Conservation (phyloP, 2,797 vertebrate species). For the Rhinatrema bivittatum region DNA sequence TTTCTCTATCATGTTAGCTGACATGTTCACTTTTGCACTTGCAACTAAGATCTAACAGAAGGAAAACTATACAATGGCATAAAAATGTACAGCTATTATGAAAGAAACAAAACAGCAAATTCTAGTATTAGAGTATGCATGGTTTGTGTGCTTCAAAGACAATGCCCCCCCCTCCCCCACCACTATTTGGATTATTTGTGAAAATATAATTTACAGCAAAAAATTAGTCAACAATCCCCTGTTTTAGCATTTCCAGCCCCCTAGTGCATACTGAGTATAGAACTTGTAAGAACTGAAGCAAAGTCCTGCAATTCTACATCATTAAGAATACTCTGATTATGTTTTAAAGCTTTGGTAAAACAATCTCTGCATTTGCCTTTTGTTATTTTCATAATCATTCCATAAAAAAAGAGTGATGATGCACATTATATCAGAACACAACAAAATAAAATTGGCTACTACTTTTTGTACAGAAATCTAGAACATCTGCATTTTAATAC, state of each 20-base stretch:
- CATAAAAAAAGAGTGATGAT: conserved; percentile 3
- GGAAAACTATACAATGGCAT: neutral
- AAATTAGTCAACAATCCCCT: too few species aligned
- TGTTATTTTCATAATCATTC: neutral
- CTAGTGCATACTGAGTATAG: neutral
- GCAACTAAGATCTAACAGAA: conserved; percentile 5
- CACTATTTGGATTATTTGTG: too few species aligned
- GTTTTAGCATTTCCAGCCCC: too few species aligned
- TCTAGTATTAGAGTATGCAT: too few species aligned
- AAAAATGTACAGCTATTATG: neutral
- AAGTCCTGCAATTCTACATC: conserved; percentile 3
- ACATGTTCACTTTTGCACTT: conserved; percentile 15
- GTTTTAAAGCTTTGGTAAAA: neutral
- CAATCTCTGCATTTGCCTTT: neutral
- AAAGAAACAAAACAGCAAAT: neutral
- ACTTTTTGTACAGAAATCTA: neutral
- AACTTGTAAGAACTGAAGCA: neutral
- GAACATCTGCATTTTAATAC: neutral
- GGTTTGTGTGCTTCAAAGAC: too few species aligned
- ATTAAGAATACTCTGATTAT: neutral
- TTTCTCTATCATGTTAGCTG: conserved; percentile 13
- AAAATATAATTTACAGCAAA: too few species aligned
- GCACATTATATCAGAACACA: too few species aligned
- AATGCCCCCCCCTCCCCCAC: too few species aligned
- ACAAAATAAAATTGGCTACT: conserved; percentile 5